Evolutionary conservation across 1,140 invertebrate genomes (phyloP), one percentile per base, ranked within the genome.

Genomic region (Zaprionus ornatus): DNA sequence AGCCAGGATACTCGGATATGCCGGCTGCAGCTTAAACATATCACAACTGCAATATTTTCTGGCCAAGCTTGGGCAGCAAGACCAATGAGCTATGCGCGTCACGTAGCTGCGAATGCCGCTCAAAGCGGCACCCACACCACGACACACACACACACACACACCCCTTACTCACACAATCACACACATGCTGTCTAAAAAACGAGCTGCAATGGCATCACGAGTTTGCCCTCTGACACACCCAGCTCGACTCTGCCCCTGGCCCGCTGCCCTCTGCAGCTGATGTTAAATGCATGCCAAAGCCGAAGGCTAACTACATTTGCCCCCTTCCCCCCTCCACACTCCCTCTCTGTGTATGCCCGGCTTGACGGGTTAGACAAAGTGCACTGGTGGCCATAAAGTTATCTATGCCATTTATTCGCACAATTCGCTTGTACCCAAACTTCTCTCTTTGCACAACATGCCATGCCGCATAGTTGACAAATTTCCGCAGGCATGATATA

Each of bases 241-340:
- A 12, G 23, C 42, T 52, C 29, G 3, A 15, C 67, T 35, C 17
- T 27, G 25, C 48, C 79, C 60, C 42, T 45, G 35, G 63, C n/a
- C 66, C 15, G 4, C 68, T 79, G 66, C 52, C 65, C 69, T 52
- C 57, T 73, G 52, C 54, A 63, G 64, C 74, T 66, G 64, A 83
- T 87, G 83, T 83, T 83, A 88, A 87, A 87, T 87, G 83, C 83
- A 87, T 83, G 80, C 69, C 83, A 86, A 87, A 86, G 84, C 83
- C 84, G 66, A 68, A 67, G 83, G 83, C 83, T 79, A 87, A 88
- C 83, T 87, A 77, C 83, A 84, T 70, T 87, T 87, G 83, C 68
- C 84, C 81, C 71, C 65, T 15, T 17, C 3, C n/a, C 75, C 63
- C 75, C 77, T 74, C 45, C 27, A 1, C 32, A 1, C 12, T 25